Base-by-base conservation (phyloP, 2,888 invertebrate genomes). In the Lamproptera curius region DNA sequence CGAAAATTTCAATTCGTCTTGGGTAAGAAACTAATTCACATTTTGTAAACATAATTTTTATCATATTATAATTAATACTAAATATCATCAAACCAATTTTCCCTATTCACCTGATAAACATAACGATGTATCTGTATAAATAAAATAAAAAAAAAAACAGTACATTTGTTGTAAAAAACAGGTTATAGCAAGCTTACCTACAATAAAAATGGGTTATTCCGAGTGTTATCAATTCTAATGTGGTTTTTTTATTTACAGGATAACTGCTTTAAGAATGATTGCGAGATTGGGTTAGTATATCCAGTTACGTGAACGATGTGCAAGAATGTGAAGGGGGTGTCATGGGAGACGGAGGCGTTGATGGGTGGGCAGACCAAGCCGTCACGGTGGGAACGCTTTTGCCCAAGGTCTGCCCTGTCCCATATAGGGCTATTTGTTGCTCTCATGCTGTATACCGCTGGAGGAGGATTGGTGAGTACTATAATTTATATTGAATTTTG, bases 351-450 rank as follows among this genome's bases (percentile, higher is more conserved):
- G 46, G 88, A 88, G 66, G 76, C 87, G 20, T 63, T 88, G 42
- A 82, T 88, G 84, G 88, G 87, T n/a, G 64, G 71, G 1, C 74
- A 78, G 23, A 72, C 77, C 11, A 71, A 72, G 48, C 59, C 61
- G 10, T 67, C 74, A 1, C 67, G 84, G 73, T 88, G 89, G 90
- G 83, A 85, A 50, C 80, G 86, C 49, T 83, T 91, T 59, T 89
- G 91, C 66, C 88, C 94, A 41, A 91, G 93, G 70, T 89, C 90
- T 11, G 91, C 92, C 10, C 67, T 93, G 41, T 92, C 93, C 48
- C 95, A 95, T 62, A 83, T 93, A 43, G 94, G 94, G 37, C 84
- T 95, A 53, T 88, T 95, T 53, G 88, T 94, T 39, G 92, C 93
- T 0, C 87, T 95, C 45, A 94, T 93, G 89, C 82, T 92, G 49